A percentile compares a stretch with the other conserved stretches of the same genome.
Conservation (phyloP, 2,113 vertebrate species). For the Microcebus murinus region DNA sequence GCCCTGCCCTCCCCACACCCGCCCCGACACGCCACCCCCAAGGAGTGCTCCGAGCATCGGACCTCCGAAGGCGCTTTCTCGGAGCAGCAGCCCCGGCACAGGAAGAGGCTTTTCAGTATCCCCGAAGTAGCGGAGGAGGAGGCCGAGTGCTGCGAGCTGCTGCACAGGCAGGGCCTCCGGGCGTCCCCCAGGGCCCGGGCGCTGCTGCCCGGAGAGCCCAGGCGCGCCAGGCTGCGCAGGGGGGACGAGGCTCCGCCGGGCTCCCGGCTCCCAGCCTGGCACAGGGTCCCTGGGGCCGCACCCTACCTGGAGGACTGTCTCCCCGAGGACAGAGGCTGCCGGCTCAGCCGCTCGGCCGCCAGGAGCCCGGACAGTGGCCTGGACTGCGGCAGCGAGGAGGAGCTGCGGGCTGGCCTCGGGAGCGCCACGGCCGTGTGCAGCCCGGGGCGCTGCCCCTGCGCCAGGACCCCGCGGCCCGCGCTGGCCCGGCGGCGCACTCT, state of each 20-base stretch:
- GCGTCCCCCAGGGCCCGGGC: slow-evolving; percentile 64
- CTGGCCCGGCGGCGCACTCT: slow-evolving; percentile 92
- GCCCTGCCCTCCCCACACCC: slow-evolving; percentile 79
- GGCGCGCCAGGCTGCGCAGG: slow-evolving; percentile 72
- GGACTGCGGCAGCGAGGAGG: slow-evolving; percentile 97
- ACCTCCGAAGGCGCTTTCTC: slow-evolving; percentile 88
- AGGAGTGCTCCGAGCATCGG: slow-evolving; percentile 91
- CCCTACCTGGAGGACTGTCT: slow-evolving; percentile 82
- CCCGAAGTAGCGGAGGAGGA: slow-evolving; percentile 98
- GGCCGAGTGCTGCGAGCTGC: slow-evolving; percentile 75
- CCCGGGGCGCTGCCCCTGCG: slow-evolving; percentile 82
- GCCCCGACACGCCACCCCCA: slow-evolving; percentile 85
- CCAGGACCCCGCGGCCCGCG: slow-evolving; percentile 83
- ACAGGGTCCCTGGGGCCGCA: slow-evolving; percentile 79
- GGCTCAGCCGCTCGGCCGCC: slow-evolving; percentile 85
- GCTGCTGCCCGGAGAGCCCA: slow-evolving; percentile 53
- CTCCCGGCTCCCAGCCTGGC: slow-evolving; percentile 79
- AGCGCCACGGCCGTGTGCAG: slow-evolving; percentile 77
- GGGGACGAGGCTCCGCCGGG: slow-evolving; percentile 80
- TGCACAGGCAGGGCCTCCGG: slow-evolving; percentile 81
- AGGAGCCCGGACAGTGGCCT: slow-evolving; percentile 97
- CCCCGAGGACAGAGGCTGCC: slow-evolving; percentile 83
- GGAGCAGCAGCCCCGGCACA: slow-evolving; percentile 90
- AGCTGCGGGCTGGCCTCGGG: slow-evolving; percentile 83
- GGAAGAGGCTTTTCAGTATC: slow-evolving; percentile 97